Evolutionary conservation across 2,797 vertebrate genomes (phyloP).

Genomic region (Ciconia nigra): DNA sequence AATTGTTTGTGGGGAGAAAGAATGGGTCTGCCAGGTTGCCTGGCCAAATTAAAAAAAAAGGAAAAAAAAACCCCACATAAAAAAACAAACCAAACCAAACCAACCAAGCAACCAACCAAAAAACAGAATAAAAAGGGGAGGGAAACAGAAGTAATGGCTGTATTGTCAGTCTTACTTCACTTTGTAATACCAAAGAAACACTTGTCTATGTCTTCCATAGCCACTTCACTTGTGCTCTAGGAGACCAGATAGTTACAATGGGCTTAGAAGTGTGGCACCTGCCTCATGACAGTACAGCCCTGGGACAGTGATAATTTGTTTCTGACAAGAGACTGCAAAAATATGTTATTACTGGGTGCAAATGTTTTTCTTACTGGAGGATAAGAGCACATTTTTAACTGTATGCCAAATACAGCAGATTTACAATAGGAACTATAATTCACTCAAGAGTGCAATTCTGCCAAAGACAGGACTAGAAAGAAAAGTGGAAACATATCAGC

Average conservation of each 20-base stretch:
- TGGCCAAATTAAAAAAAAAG: neutral
- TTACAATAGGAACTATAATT: neutral
- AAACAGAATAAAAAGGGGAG: neutral
- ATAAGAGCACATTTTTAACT: neutral
- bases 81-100: neutral
- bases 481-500: neutral
- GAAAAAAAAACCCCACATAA: neutral
- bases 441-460: neutral
- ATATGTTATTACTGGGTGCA: accelerated
- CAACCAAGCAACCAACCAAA: neutral
- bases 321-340: neutral
- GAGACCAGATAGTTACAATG: neutral
- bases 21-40: neutral
- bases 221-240: neutral
- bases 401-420: neutral
- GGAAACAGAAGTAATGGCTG: neutral
- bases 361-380: neutral
- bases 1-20: neutral
- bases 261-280: neutral
- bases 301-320: neutral
- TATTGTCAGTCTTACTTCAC: neutral
- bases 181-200: neutral
- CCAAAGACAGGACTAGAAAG: neutral
- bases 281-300: neutral
- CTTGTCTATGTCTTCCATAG: accelerated